phyloP scores from a whole-genome alignment of 2,888 invertebrate species.

The Agrotis puta region DNA sequence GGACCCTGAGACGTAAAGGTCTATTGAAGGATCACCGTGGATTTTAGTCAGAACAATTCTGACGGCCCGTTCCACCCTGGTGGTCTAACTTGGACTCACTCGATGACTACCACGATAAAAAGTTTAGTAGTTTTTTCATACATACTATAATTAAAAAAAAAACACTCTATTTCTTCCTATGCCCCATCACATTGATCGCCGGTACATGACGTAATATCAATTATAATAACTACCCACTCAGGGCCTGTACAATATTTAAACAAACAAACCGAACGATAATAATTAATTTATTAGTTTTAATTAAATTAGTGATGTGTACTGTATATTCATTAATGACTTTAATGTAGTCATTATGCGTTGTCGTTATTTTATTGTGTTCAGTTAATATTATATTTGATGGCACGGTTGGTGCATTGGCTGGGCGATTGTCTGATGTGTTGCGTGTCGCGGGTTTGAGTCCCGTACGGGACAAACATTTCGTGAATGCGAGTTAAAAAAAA shows the following conservation, averaged over 20 bases:
- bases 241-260: neutral
- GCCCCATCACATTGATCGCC: neutral
- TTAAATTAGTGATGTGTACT: conserved; percentile 26
- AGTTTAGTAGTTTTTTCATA: too few species aligned
- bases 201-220: neutral
- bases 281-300: conserved; percentile 24
- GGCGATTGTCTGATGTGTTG: too few species aligned
- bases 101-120: too few species aligned
- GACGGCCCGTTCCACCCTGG: too few species aligned
- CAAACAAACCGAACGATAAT: conserved; percentile 9
- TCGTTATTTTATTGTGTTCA: conserved; percentile 9
- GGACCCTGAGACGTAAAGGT: too few species aligned
- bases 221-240: conserved; percentile 6
- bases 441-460: too few species aligned
- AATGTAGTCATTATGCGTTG: neutral
- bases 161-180: neutral
- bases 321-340: conserved; percentile 1
- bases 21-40: too few species aligned
- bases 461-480: too few species aligned
- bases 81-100: too few species aligned
- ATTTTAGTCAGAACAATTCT: too few species aligned
- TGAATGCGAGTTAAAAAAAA: neutral
- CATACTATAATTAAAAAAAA: neutral
- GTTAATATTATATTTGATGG: neutral
- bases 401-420: too few species aligned